Base-by-base conservation (phyloP, 2,113 vertebrate genomes). In the Poeciliopsis prolifica region DNA sequence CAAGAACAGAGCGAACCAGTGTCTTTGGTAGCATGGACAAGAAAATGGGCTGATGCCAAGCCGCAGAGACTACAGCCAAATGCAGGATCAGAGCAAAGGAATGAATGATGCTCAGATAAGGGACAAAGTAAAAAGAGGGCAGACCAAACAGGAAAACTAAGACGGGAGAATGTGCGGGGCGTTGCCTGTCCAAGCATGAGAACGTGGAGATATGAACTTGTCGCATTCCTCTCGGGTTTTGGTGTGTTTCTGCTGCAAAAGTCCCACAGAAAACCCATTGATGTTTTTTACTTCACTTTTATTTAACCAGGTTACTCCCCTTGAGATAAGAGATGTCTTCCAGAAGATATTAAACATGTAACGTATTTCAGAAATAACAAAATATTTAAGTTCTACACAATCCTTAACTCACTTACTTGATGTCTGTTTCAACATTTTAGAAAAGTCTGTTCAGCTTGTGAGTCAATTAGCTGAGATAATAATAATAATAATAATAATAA, bases 61-160 rank as follows among this genome's bases (percentile, higher is more conserved):
- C 80, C 83, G 68, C 65, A 79, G 78, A 78, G 87, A 86, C 78
- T 83, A 81, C 77, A 88, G 92, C 93, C 92, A 92, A 92, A 82
- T 69, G 82, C 79, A 83, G 89, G 86, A 93, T 91, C 91, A 90
- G 87, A 74, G 77, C 91, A 82, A 83, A 93, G 92, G 92, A 95
- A 93, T 92, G 93, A 93, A 91, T 84, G 92, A 94, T 93, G 85
- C 86, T 89, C 81, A 89, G 94, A 95, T 94, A 94, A 94, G 91
- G 82, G 86, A 87, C 87, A 90, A 90, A 94, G 88, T 88, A 91
- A 90, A 91, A 91, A 89, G 91, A 90, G 86, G 90, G 89, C 90
- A 94, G 93, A 94, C 94, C 93, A 95, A 94, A 95, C 94, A 95
- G 93, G 94, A 94, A 94, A 92, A 90, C 87, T 78, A 90, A 73